A percentile compares a stretch with the other conserved stretches of the same genome.
Evolutionary conservation across 2,888 invertebrate genomes (phyloP).

Genomic region (Drosophila mimetica): DNA sequence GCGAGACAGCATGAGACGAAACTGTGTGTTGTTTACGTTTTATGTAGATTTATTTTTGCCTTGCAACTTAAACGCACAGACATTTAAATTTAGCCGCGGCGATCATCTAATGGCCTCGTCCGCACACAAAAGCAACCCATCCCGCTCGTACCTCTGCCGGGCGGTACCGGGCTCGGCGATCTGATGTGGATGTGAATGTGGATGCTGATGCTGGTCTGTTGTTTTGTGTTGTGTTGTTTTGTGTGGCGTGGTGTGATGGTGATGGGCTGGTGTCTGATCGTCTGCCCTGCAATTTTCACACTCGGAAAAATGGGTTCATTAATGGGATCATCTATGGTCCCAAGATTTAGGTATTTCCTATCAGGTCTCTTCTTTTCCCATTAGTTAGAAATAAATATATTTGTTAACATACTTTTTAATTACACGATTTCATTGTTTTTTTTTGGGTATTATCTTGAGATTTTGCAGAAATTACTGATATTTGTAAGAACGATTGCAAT

Average conservation of each 20-base stretch:
- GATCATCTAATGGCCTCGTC: slow-evolving; percentile 79
- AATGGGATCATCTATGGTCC: background rate
- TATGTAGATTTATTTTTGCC: slow-evolving; percentile 77
- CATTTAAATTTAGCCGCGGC: slow-evolving; percentile 73
- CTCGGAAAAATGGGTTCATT: background rate
- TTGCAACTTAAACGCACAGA: slow-evolving; percentile 79
- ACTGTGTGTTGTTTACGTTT: slow-evolving; percentile 69
- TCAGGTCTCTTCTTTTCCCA: no score
- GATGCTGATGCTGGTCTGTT: background rate
- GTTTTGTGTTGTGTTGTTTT: slow-evolving; percentile 11
- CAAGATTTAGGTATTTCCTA: background rate
- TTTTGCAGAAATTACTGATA: no score
- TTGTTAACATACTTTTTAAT: no score
- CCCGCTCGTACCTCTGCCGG: slow-evolving; percentile 4
- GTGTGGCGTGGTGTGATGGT: slow-evolving; percentile 29
- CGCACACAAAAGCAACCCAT: slow-evolving; percentile 27
- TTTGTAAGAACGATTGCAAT: no score
- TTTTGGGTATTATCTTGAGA: no score
- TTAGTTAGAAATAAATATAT: no score
- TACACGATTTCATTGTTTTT: no score
- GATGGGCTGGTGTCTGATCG: slow-evolving; percentile 47
- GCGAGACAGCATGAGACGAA: slow-evolving; percentile 21
- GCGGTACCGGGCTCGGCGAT: background rate
- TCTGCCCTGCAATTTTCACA: slow-evolving; percentile 41
- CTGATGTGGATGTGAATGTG: background rate